Percentiles rank a stretch among this genome's conserved stretches.
Evolutionary conservation across 2,113 vertebrate species (phyloP).

Genomic region (Amphiprion ocellaris): DNA sequence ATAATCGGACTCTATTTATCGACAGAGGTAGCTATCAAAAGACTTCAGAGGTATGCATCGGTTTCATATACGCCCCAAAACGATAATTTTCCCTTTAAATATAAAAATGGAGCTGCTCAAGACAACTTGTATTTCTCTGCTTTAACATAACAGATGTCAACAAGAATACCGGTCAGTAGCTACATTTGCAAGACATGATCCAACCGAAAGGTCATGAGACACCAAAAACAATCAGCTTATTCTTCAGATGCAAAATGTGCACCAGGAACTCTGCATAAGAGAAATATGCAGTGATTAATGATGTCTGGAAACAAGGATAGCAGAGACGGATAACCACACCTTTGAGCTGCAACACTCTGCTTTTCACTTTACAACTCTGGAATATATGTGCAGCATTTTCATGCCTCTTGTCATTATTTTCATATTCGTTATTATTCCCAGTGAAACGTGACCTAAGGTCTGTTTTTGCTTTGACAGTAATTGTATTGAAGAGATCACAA

Average conservation of each 20-base stretch:
- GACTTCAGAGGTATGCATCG: background rate
- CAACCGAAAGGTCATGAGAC: background rate
- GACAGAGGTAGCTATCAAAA: background rate
- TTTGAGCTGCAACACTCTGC: background rate
- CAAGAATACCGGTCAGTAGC: background rate
- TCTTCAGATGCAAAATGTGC: constrained; percentile 3
- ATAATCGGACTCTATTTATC: constrained; percentile 18
- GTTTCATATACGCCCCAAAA: background rate
- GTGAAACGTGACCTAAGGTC: background rate
- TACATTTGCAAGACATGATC: constrained; percentile 4
- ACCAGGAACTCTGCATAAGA: background rate
- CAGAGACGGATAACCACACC: constrained; percentile 1
- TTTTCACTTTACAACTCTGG: background rate
- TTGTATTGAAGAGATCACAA: background rate
- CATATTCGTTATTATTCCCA: background rate
- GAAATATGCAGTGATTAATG: background rate
- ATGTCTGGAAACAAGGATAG: background rate
- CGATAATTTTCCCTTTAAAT: background rate
- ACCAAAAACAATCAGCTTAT: background rate
- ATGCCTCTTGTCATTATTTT: background rate
- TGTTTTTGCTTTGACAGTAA: background rate
- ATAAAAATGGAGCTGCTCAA: background rate
- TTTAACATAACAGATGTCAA: background rate
- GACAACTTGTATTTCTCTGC: background rate
- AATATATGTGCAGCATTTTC: background rate